Base-by-base conservation (phyloP, 2,113 vertebrate species). In the Cavia porcellus region DNA sequence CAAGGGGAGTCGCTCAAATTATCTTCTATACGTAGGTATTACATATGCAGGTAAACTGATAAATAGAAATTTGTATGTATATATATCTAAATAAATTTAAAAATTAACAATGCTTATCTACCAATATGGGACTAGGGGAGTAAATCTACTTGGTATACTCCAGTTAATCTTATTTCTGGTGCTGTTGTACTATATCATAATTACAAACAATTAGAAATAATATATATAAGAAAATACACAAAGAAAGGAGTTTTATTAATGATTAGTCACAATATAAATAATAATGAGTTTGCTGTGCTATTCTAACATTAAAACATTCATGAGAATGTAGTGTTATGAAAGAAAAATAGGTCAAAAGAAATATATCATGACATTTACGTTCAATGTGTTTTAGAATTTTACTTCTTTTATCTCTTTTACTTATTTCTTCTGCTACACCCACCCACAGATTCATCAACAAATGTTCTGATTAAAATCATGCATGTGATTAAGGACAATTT, bases 401-500 rank as follows among this genome's bases (percentile, higher is more conserved):
- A 59, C 25, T 50, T 83, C 12, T 81, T 95, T 83, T 55, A 64
- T 81, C 81, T 86, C 17, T 84, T 81, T 75, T 64, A 62, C 77
- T 90, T 95, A 38, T 93, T 93, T 96, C 30, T 19, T 88, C 32
- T 80, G 38, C 24, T 93, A 87, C 66, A 82, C 89, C 90, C n/a
- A 96, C 89, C 86, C n/a, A 64, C 59, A 95, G 81, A 90, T 74
- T 87, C 50, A 83, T 82, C 50, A 93, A 93, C 66, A 96, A 77
- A 75, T 90, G 66, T 95, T 95, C 86, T 95, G 68, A 90, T 93
- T 84, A 90, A 94, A 83, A 64, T 5, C 25, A 72, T 82, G 66
- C 70, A 38, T 38, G 38, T 92, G 79, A 89, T 68, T 87, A 90
- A 57, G 72, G 81, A 50, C 77, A 4, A 72, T 74, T 90, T 93